phyloP scores from a whole-genome alignment of 2,113 vertebrate genomes.

The Mellivora capensis region DNA sequence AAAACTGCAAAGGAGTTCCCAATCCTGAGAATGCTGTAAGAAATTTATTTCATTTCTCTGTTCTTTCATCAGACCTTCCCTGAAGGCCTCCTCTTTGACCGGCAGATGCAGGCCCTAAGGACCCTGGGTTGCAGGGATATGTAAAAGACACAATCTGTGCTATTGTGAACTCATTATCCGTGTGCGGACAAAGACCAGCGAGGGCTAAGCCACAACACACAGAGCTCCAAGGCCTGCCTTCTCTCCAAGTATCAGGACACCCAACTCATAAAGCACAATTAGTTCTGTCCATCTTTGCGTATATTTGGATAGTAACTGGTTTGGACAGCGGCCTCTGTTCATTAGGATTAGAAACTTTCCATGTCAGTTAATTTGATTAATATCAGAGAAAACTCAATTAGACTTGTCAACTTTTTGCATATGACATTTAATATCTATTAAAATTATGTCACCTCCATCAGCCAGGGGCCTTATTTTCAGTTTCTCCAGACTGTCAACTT shows the following conservation, averaged over 20 bases:
- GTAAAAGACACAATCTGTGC: neutral
- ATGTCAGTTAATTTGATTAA: conserved; percentile 78
- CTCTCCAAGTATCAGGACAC: neutral
- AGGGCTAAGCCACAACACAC: neutral
- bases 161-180: neutral
- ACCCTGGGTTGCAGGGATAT: neutral
- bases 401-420: conserved; percentile 71
- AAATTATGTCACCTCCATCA: conserved; percentile 75
- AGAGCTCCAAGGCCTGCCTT: neutral
- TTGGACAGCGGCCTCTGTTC: conserved; percentile 73
- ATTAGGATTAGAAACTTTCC: conserved; percentile 75
- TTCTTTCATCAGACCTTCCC: neutral
- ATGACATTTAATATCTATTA: conserved; percentile 76
- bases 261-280: neutral
- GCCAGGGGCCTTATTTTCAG: conserved; percentile 59
- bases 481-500: conserved; percentile 62
- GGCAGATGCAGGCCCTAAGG: neutral
- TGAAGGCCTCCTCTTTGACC: neutral
- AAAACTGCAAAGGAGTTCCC: neutral
- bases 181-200: neutral
- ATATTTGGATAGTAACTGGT: conserved; percentile 65
- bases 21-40: neutral
- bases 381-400: conserved; percentile 81
- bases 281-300: neutral
- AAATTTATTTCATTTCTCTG: neutral